Evolutionary conservation across 2,888 invertebrate species (phyloP).

Genomic region (Hirtodrosophila histrioides): DNA sequence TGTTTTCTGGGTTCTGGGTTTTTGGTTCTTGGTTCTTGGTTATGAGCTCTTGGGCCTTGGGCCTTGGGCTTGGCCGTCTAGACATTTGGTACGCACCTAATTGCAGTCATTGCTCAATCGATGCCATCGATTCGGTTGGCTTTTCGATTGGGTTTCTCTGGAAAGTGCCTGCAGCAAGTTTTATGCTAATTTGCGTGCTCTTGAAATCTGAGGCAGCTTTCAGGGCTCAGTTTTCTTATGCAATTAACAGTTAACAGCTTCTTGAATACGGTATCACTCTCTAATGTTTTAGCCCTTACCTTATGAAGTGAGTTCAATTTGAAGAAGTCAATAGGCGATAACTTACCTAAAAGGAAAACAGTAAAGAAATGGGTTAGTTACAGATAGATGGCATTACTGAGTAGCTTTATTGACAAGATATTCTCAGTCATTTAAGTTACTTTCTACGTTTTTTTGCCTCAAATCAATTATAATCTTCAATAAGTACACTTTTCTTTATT

Average conservation of each 20-base stretch:
- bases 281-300: constrained; percentile 18
- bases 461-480: no score
- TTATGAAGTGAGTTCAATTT: neutral
- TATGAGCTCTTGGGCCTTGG: no score
- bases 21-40: constrained; percentile 14
- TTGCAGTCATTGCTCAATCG: constrained; percentile 76
- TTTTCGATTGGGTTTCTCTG: constrained; percentile 51
- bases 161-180: constrained; percentile 60
- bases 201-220: constrained; percentile 33
- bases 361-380: neutral
- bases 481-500: no score
- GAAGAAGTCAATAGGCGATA: neutral
- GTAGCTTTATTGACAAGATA: no score
- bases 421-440: no score
- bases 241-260: constrained; percentile 42
- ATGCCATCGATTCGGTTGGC: constrained; percentile 39
- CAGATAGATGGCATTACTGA: neutral
- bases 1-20: constrained; percentile 1
- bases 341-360: constrained; percentile 41
- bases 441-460: neutral
- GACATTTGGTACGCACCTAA: constrained; percentile 65
- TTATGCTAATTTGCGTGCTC: constrained; percentile 63
- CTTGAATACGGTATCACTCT: neutral
- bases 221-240: constrained; percentile 28
- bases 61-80: constrained; percentile 65